Percentiles rank a stretch among this genome's conserved stretches.
These are phyloP conservation scores for Podiceps cristatus DNA, from an alignment of 2,113 vertebrate genomes.

Conservation along the genomic window DNA sequence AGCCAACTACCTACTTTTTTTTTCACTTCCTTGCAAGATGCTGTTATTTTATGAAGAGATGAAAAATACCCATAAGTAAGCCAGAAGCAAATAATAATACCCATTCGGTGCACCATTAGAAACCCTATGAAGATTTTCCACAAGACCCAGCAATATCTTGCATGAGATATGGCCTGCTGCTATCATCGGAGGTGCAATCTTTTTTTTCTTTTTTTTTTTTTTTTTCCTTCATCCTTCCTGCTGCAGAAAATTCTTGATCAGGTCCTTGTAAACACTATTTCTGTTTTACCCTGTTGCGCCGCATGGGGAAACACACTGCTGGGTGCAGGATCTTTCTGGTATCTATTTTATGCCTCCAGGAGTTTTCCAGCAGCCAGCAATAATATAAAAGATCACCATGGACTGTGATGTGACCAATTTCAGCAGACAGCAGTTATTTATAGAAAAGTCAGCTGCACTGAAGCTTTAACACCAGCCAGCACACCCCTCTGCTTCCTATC, in stretches of 20 bases:
- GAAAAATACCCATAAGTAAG: slow-evolving; percentile 16
- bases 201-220: not conserved
- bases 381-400: slow-evolving; percentile 36
- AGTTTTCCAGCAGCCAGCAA: slow-evolving; percentile 64
- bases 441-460: slow-evolving; percentile 36
- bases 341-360: slow-evolving; percentile 45
- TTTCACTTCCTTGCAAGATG: slow-evolving; percentile 16
- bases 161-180: slow-evolving; percentile 35
- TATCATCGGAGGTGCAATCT: slow-evolving; percentile 14
- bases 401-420: slow-evolving; percentile 60
- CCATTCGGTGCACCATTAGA: not conserved
- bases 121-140: not conserved
- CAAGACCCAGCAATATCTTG: slow-evolving; percentile 20
- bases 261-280: slow-evolving; percentile 17
- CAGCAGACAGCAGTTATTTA: slow-evolving; percentile 66
- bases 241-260: slow-evolving; percentile 45
- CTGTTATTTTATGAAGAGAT: slow-evolving; percentile 37
- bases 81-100: slow-evolving; percentile 43
- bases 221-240: not conserved
- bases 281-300: slow-evolving; percentile 34
- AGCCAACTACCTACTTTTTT: not conserved
- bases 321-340: slow-evolving; percentile 39
- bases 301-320: not conserved
- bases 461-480: slow-evolving; percentile 49
- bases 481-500: slow-evolving; percentile 26